Evolutionary conservation across 2,113 vertebrate genomes (phyloP).

Genomic region (Takifugu bimaculatus): DNA sequence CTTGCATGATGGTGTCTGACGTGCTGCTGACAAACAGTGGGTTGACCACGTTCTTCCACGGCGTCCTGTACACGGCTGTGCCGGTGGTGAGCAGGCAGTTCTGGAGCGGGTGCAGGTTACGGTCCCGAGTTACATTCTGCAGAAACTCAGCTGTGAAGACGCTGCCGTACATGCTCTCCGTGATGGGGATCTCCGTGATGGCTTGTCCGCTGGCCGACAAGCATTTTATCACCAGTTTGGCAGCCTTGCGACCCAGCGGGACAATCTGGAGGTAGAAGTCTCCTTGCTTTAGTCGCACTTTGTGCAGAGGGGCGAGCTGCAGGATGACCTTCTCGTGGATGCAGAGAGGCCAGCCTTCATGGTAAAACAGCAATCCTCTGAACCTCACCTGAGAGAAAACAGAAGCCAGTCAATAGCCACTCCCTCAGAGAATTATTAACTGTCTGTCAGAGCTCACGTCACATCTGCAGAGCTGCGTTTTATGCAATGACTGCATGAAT

Average conservation of each 20-base stretch:
- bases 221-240: constrained; percentile 81
- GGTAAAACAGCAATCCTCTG: constrained; percentile 76
- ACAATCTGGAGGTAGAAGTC: constrained; percentile 84
- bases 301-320: constrained; percentile 78
- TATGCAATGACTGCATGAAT: constrained; percentile 26
- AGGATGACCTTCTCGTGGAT: constrained; percentile 79
- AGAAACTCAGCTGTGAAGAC: constrained; percentile 80
- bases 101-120: constrained; percentile 73
- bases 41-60: constrained; percentile 79
- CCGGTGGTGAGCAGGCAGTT: constrained; percentile 80
- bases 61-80: constrained; percentile 72
- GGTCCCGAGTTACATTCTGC: constrained; percentile 75
- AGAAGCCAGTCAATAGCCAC: constrained; percentile 22
- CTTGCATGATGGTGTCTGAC: constrained; percentile 70
- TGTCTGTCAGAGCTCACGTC: constrained; percentile 19
- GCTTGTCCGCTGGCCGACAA: constrained; percentile 75
- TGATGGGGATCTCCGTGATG: constrained; percentile 74
- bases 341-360: constrained; percentile 83
- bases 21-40: constrained; percentile 76
- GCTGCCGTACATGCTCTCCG: constrained; percentile 78
- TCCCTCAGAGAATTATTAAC: constrained; percentile 13
- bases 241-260: constrained; percentile 73
- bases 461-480: constrained; percentile 39
- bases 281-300: constrained; percentile 76
- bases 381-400: constrained; percentile 71